phyloP scores from a whole-genome alignment of 2,797 vertebrate species.

The Lycodopsis pacificus region DNA sequence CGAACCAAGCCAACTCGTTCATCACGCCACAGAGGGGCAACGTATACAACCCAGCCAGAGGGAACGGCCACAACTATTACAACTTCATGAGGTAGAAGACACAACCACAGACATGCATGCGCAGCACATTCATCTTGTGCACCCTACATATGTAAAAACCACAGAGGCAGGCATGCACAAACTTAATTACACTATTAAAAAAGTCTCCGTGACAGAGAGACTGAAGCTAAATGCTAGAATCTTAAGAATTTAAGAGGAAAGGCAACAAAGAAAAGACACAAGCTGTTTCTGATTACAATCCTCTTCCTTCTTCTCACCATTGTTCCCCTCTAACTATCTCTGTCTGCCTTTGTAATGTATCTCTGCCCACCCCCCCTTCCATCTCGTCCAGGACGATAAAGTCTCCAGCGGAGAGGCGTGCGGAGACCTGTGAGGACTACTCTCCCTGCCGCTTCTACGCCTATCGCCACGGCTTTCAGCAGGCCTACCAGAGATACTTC shows the following conservation, averaged over 20 bases:
- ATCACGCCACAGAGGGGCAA: constrained; percentile 58
- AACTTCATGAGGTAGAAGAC: constrained; percentile 65
- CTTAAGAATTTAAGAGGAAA: not conserved
- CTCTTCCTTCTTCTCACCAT: not conserved
- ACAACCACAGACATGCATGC: constrained; percentile 18
- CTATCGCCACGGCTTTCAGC: constrained; percentile 78
- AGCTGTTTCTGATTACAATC: constrained; percentile 14
- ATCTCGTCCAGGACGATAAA: constrained; percentile 83
- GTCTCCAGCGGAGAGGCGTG: constrained; percentile 81
- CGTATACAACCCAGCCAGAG: constrained; percentile 40
- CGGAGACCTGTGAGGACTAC: constrained; percentile 92
- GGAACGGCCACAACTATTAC: constrained; percentile 43
- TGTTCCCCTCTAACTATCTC: constrained; percentile 4
- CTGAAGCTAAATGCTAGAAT: not conserved
- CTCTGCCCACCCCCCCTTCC: not conserved
- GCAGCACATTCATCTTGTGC: constrained; percentile 11
- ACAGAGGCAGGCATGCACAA: constrained; percentile 9
- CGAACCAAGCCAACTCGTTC: constrained; percentile 79
- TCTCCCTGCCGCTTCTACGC: constrained; percentile 87
- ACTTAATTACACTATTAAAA: constrained; percentile 40
- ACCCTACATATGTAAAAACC: constrained; percentile 7
- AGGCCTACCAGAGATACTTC: constrained; percentile 89
- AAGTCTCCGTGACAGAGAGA: not conserved
- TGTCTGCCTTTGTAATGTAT: not conserved
- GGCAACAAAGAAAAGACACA: not conserved